phyloP scores from a whole-genome alignment of 2,797 vertebrate genomes.

The Eulemur mongoz region DNA sequence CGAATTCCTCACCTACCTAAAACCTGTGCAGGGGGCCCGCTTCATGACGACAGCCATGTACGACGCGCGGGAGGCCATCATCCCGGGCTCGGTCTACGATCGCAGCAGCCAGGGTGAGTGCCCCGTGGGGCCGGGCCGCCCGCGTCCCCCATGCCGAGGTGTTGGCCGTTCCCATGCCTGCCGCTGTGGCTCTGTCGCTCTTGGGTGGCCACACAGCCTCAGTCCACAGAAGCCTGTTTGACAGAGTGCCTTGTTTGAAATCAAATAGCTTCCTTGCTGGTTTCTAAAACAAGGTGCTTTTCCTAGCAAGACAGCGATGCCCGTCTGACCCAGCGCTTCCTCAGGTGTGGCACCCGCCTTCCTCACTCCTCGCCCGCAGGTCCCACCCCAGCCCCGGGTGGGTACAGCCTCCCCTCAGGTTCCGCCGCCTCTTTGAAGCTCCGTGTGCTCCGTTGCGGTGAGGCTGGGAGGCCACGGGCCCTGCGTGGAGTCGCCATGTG shows the following conservation, averaged over 20 bases:
- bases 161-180: not conserved
- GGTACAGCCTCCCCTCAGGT: not conserved
- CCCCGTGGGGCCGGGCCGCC: not conserved
- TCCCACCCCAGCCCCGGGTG: not conserved
- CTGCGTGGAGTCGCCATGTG: not conserved
- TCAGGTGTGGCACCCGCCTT: too few species aligned
- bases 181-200: not conserved
- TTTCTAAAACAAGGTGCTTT: not conserved
- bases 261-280: not conserved
- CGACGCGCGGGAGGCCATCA: conserved; percentile 97
- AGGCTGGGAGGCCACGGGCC: not conserved
- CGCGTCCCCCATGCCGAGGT: not conserved
- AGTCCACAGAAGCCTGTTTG: not conserved
- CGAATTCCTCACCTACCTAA: conserved; percentile 32
- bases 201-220: not conserved
- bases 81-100: conserved; percentile 98
- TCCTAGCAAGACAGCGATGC: too few species aligned
- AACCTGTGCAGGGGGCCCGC: conserved; percentile 91
- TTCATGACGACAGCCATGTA: conserved; percentile 99
- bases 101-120: conserved; percentile 93
- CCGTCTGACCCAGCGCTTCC: fast-evolving
- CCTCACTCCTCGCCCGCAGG: not conserved
- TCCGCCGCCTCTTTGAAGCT: not conserved
- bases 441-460: not conserved
- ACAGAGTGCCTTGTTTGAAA: not conserved